Base-by-base conservation (phyloP, 2,113 vertebrate species). In the Silurus asotus region DNA sequence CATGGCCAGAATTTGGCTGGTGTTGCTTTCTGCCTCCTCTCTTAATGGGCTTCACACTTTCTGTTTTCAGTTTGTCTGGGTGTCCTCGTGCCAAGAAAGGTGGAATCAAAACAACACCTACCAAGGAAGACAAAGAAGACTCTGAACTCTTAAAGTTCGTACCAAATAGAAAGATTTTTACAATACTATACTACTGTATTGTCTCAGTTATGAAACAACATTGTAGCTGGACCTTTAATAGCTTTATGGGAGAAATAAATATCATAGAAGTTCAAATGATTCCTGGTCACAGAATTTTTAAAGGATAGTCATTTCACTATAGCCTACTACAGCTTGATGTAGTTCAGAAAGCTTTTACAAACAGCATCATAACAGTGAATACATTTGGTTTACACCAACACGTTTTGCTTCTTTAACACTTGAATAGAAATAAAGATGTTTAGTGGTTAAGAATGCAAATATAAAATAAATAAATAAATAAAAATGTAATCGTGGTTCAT, bases 71-170 rank as follows among this genome's bases (percentile, higher is more conserved):
- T 96, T 95, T 99, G 96, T 99, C 98, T 94, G 98, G 98, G 94
- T 99, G 98, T 94, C 98, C 98, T 90, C 98, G 98, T 96, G 98
- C 97, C 96, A 99, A 99, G 97, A 99, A 99, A 96, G 96, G 97
- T 88, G 98, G 97, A 94, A 96, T 98, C 95, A 99, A 99, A 96
- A 95, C 95, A 90, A 95, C 97, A 82, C 97, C 98, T 70, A 96
- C 96, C 86, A 99, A 99, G 95, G 98, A 99, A 88, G 98, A 99
- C 93, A 98, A 97, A 95, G 98, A 99, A 92, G 98, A 99, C 93
- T 97, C 97, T 3, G 98, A 99, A 94, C 96, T 98, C 94, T 97
- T 99, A 97, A 99, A 99, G 98, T 99, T 96, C 94, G 98, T 97
- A 93, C 90, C 87, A 90, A 92, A 92, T 93, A 94, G 93, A 94